Evolutionary conservation across 2,113 vertebrate species (phyloP).

Genomic region (Brachirus orientalis): DNA sequence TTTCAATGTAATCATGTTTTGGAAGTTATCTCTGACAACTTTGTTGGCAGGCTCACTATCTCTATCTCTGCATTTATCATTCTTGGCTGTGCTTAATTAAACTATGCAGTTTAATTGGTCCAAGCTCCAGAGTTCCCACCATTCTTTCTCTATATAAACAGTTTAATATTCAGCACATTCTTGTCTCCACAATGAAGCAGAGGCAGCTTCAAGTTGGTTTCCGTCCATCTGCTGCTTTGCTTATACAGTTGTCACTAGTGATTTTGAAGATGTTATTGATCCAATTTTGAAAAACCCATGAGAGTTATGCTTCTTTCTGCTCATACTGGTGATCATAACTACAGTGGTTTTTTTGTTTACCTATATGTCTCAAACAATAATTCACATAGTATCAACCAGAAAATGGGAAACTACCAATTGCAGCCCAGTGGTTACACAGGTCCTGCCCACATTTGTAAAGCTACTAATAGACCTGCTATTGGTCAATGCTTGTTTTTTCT

Average conservation of each 20-base stretch:
- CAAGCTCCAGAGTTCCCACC: conserved; percentile 15
- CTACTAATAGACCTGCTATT: too few species aligned
- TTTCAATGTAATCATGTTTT: too few species aligned
- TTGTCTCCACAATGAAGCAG: conserved; percentile 34
- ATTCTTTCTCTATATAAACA: conserved; percentile 10
- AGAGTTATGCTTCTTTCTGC: conserved; percentile 16
- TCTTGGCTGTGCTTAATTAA: conserved; percentile 14
- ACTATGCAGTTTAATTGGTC: conserved; percentile 23
- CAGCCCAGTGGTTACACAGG: background rate
- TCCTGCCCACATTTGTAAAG: too few species aligned
- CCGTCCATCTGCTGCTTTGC: conserved; percentile 39
- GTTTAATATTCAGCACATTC: conserved; percentile 38
- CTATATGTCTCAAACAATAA: conserved; percentile 27
- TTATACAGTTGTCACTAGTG: conserved; percentile 40
- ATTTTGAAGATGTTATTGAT: conserved; percentile 45
- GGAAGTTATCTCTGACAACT: too few species aligned
- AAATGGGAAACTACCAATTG: background rate
- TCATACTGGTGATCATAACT: background rate
- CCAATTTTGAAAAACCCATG: conserved; percentile 43
- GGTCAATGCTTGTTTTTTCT: too few species aligned
- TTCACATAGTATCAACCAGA: conserved; percentile 7
- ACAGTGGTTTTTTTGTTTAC: conserved; percentile 28
- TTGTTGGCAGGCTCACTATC: too few species aligned
- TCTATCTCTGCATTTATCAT: conserved; percentile 1
- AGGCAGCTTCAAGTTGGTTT: conserved; percentile 21